These are phyloP conservation scores for Axinella damicornis DNA, from an alignment of 37 sponge, comb jelly and placozoan species.

Conservation along the genomic window DNA sequence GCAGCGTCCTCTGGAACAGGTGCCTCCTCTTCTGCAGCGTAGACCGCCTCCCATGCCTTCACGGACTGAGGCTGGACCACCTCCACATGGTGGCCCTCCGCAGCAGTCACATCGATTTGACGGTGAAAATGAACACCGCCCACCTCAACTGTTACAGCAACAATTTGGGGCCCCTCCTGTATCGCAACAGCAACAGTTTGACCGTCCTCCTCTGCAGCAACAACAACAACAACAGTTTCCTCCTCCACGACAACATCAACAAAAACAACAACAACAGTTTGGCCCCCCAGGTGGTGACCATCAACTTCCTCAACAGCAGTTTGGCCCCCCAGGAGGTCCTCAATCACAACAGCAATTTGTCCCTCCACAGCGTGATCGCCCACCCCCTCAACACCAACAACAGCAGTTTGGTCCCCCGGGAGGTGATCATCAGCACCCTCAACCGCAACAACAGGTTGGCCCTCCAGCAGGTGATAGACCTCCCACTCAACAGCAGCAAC, in stretches of 20 bases:
- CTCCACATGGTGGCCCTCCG: conserved; percentile 1
- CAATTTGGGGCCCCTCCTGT: neutral
- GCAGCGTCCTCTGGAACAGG: neutral
- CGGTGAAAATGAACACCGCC: neutral
- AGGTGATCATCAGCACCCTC: neutral
- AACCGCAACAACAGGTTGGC: neutral
- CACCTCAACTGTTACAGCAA: neutral
- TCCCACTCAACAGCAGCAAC: too few relatives aligned
- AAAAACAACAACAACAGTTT: neutral
- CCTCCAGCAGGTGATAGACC: conserved; percentile 34
- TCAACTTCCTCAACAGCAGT: neutral
- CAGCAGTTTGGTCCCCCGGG: neutral
- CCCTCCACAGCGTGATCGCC: too few relatives aligned
- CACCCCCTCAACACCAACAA: conserved; percentile 20
- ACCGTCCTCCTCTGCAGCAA: conserved; percentile 9
- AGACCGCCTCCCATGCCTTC: neutral
- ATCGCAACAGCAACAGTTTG: neutral
- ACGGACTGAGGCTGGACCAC: neutral
- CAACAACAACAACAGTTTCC: neutral
- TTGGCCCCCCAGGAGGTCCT: neutral
- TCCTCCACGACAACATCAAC: neutral
- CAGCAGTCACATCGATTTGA: neutral
- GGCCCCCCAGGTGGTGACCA: neutral
- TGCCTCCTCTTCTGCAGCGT: neutral
- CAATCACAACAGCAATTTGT: too few relatives aligned